Base-by-base conservation (phyloP, 2,113 vertebrate genomes). In the Tupaia tana region DNA sequence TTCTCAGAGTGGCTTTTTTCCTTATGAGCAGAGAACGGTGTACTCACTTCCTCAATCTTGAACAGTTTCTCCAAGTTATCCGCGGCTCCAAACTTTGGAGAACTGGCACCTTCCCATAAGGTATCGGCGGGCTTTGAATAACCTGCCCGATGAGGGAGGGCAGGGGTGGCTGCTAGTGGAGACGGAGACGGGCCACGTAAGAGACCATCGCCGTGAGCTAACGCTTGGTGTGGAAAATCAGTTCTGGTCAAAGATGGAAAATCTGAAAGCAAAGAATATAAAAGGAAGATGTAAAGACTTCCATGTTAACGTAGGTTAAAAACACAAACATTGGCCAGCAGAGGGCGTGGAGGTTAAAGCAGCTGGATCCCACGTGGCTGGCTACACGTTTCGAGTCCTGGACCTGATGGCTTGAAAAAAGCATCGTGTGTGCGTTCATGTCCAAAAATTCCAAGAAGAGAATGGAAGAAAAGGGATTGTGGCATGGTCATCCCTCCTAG, bases 241-340 rank as follows among this genome's bases (percentile, higher is more conserved):
- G 85, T 74, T 54, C 90, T 69, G 64, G 94, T 67, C 43, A 18
- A 31, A 25, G 25, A 8, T 1, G 25, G 54, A 6, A 58, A 66
- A 22, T 97, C 98, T 98, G 93, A n/a, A 98, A 95, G 92, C 2
- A 88, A 96, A 95, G 70, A 59, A 56, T 67, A 93, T n/a, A 85
- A 78, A 64, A 67, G 18, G 63, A n/a, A 91, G 56, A 86, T 69
- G 79, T 85, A 64, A 22, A 34, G 61, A 27, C 16, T 34, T 66
- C 83, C 43, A 56, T 6, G 54, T 3, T 20, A 64, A 93, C 56
- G 75, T 9, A 67, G 31, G 13, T 79, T 69, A 29, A 63, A n/a
- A 89, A 69, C 58, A 22, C 18, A 64, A 85, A 64, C 58, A 24
- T 52, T 43, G 43, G 43, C 43, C 43, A 43, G 43, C 43, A 43